Evolutionary conservation across 2,113 vertebrate genomes (phyloP), one percentile per base, ranked within the genome.

Genomic region (Ophiodon elongatus): DNA sequence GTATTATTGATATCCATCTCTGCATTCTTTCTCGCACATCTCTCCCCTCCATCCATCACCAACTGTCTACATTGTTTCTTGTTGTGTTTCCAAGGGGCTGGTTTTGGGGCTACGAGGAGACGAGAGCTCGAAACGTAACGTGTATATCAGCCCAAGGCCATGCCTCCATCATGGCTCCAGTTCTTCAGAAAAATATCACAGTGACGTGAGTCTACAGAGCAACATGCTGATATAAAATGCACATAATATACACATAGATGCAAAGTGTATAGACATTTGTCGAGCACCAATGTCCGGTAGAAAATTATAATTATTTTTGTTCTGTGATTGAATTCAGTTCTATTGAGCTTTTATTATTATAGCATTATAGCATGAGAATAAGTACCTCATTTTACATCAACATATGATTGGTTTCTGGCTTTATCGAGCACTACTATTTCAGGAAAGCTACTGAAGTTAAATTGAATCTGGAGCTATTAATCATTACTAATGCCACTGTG

Each of bases 51-150:
- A 56, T 74, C 52, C 33, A 31, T 71, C 14, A 54, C 39, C 59
- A 14, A 2, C 29, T 57, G 21, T 72, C 7, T 76, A 11, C 23
- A 25, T 47, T 52, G 50, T 39, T 50, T 76, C 19, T 33, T 79
- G 29, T 31, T 89, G 23, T 86, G 88, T 25, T 82, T 31, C 92
- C 90, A 89, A 99, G 98, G 88, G 98, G 98, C 68, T 99, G 98
- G 98, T 99, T 99, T 84, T 99, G 98, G 98, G 98, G 98, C 74
- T 99, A 97, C 0, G 96, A 98, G 80, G 97, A 99, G 88, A 99
- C 98, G 0, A 94, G 98, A 35, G 97, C 96, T 45, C 86, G 97
- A 33, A 97, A 96, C 0, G 92, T 97, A 4, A 96, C 94, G 21
- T 99, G 98, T 47, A 78, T 99, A 84, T 99, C 98, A 7, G 96